Evolutionary conservation across 2,888 invertebrate species (phyloP).

Genomic region (Tenthredo mesomela): DNA sequence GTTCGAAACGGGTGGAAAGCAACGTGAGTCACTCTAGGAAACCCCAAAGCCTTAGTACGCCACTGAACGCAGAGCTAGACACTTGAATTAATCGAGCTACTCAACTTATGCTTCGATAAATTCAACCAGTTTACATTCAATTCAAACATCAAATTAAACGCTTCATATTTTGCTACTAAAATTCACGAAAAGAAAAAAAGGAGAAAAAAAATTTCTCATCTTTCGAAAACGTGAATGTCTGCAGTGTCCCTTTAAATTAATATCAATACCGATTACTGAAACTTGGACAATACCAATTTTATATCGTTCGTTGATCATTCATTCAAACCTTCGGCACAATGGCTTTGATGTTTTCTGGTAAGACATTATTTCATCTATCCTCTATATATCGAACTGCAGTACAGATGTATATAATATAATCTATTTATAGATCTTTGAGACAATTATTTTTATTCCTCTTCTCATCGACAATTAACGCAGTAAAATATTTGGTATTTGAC

Average conservation of each 20-base stretch:
- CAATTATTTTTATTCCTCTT: not conserved
- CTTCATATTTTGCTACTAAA: not conserved
- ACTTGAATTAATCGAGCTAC: slow-evolving; percentile 37
- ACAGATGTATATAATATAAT: not conserved
- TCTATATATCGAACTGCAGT: not conserved
- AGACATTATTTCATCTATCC: slow-evolving; percentile 17
- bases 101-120: not conserved
- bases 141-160: not conserved
- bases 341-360: slow-evolving; percentile 37
- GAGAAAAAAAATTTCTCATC: too few species aligned
- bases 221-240: not conserved
- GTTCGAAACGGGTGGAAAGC: slow-evolving; percentile 61
- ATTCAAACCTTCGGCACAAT: slow-evolving; percentile 22
- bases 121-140: not conserved
- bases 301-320: not conserved
- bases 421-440: not conserved
- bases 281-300: not conserved
- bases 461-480: not conserved
- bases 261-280: not conserved
- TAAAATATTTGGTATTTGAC: not conserved
- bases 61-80: slow-evolving; percentile 64
- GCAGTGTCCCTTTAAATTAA: not conserved
- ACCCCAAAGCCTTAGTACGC: slow-evolving; percentile 71
- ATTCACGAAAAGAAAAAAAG: not conserved
- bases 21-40: slow-evolving; percentile 75